These are phyloP conservation scores for Eupeodes latifasciatus DNA, from an alignment of 2,888 invertebrate genomes.

Conservation along the genomic window DNA sequence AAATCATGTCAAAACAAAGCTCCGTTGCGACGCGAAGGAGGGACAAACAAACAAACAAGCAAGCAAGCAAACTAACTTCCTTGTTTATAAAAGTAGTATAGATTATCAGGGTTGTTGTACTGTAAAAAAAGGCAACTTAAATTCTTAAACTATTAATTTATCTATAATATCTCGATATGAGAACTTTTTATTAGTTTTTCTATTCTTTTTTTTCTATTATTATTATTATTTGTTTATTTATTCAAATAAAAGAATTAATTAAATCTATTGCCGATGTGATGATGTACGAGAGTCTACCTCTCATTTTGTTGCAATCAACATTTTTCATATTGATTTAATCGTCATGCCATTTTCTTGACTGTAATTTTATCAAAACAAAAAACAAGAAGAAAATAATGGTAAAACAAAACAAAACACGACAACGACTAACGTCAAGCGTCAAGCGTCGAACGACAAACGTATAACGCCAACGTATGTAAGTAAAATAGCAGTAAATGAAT, in stretches of 20 bases:
- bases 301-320: slow-evolving; percentile 15
- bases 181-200: slow-evolving; percentile 37
- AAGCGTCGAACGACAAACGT: too few relatives aligned
- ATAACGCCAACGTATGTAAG: not conserved
- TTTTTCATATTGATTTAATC: slow-evolving; percentile 65
- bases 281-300: not conserved
- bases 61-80: too few relatives aligned
- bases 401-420: not conserved
- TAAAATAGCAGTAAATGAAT: slow-evolving; percentile 40
- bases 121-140: not conserved
- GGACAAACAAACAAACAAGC: too few relatives aligned
- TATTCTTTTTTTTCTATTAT: slow-evolving; percentile 21
- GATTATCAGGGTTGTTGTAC: too few relatives aligned
- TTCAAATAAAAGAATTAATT: slow-evolving; percentile 60
- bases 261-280: slow-evolving; percentile 34
- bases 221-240: not conserved
- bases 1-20: too few relatives aligned
- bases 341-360: slow-evolving; percentile 51
- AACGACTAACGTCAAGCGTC: not conserved
- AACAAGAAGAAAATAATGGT: slow-evolving; percentile 17
- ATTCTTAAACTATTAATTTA: not conserved
- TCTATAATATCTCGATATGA: slow-evolving; percentile 5
- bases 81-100: too few relatives aligned
- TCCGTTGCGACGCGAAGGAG: too few relatives aligned
- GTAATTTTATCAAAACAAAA: slow-evolving; percentile 52